Base-by-base conservation (phyloP, 2,888 invertebrate species). In the Rosalia funebris region DNA sequence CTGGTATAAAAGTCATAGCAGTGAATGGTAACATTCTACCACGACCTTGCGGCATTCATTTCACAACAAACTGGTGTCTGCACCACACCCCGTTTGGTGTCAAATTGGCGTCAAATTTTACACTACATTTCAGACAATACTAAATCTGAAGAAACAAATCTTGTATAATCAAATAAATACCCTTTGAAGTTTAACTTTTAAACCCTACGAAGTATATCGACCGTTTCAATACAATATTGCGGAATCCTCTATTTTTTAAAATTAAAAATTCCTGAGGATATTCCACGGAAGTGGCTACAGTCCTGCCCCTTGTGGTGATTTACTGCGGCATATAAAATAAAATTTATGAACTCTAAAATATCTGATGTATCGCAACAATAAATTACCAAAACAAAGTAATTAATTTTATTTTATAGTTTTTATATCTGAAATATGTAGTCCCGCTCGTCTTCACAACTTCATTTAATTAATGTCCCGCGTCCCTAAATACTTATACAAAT, bases 281-380 rank as follows among this genome's bases (percentile, higher is more conserved):
- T 3, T 25, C 25, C 25, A 25, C 25, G 25, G 7, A 3, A 5
- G 25, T 7, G 25, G 25, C 4, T 25, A 7, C 7, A 25, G 3
- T 25, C 34, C 34, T 34, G 11, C 11, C 11, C 34, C 34, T 11
- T 34, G 5, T n/a, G 10, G 10, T 2, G 34, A 34, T 34, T 34
- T 34, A 34, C 10, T 34, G 10, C 34, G 2, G 5, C 10, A n/a
- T 34, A 34, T 34, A 34, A 34, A 34, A 11, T 11, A 34, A 34
- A 34, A 34, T 34, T 34, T 34, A 34, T 34, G 34, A 34, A 34
- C 34, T 34, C 34, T 34, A 34, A 34, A 34, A 34, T 34, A 34
- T 34, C 34, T 11, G 34, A 34, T 34, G 10, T 11, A 11, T 34
- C 11, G 11, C 34, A n/a, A n/a, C 34, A 7, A 34, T 34, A 34